Evolutionary conservation across 1,140 invertebrate genomes (phyloP).

Genomic region (Dendrolimus punctatus): DNA sequence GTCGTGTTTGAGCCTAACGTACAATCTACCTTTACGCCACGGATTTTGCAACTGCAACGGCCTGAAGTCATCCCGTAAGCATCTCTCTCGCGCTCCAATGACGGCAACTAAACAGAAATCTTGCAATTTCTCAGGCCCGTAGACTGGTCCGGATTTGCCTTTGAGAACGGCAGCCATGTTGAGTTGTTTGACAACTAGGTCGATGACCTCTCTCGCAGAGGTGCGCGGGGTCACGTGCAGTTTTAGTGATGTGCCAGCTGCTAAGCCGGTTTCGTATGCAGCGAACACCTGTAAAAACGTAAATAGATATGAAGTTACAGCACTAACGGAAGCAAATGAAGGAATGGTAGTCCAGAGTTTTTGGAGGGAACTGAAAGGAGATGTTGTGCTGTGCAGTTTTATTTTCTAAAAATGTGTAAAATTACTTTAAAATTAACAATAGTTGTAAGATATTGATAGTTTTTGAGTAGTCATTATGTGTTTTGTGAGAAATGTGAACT

Average conservation of each 20-base stretch:
- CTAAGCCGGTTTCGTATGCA: conserved; percentile 94
- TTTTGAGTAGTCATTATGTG: no score
- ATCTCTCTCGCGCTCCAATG: conserved; percentile 92
- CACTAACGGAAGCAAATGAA: no score
- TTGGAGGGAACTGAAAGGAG: no score
- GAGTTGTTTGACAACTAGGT: conserved; percentile 93
- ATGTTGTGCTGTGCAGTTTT: no score
- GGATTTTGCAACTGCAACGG: conserved; percentile 94
- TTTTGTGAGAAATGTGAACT: no score
- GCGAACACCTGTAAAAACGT: conserved; percentile 86
- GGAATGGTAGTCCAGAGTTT: no score
- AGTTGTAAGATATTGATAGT: no score
- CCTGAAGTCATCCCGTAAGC: conserved; percentile 93
- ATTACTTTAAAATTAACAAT: no score
- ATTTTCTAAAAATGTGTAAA: no score
- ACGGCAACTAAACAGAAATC: conserved; percentile 96
- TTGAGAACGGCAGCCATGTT: conserved; percentile 94
- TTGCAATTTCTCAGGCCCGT: conserved; percentile 82
- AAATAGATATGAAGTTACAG: conserved; percentile 1
- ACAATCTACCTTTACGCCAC: conserved; percentile 94
- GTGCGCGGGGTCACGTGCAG: conserved; percentile 93
- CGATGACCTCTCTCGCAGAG: conserved; percentile 93
- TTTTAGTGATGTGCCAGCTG: conserved; percentile 92
- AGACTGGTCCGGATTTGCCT: conserved; percentile 88
- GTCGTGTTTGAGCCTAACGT: conserved; percentile 91